phyloP scores from a whole-genome alignment of 2,888 invertebrate species.

The Aquatica leii region DNA sequence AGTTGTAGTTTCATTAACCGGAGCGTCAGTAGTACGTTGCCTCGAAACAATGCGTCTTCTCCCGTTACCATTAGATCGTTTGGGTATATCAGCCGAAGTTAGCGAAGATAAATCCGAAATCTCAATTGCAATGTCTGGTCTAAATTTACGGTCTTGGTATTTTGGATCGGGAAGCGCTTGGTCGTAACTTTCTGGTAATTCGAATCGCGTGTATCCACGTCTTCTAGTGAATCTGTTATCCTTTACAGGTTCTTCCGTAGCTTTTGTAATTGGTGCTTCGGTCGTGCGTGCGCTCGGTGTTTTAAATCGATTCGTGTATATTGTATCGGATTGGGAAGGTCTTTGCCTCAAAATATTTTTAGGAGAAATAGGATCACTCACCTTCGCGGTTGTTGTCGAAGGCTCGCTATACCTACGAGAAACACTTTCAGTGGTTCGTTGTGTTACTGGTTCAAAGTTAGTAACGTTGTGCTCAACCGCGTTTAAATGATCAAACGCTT shows the following conservation, averaged over 20 bases:
- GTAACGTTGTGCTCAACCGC: constrained; percentile 17
- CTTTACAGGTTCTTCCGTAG: not conserved
- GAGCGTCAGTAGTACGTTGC: constrained; percentile 13
- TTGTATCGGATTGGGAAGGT: constrained; percentile 14
- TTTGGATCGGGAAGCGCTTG: constrained; percentile 42
- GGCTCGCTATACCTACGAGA: constrained; percentile 22
- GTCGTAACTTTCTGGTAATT: constrained; percentile 35
- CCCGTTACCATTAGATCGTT: constrained; percentile 30
- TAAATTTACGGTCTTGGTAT: constrained; percentile 49
- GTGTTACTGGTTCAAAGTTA: not conserved
- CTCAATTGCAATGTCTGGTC: constrained; percentile 53
- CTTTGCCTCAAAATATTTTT: constrained; percentile 23
- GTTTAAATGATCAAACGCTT: constrained; percentile 4
- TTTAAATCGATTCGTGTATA: constrained; percentile 26
- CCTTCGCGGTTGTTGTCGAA: constrained; percentile 59
- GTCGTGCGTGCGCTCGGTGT: not conserved
- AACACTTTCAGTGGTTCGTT: not conserved
- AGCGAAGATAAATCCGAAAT: constrained; percentile 65
- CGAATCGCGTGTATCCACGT: constrained; percentile 21
- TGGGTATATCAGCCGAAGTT: constrained; percentile 62
- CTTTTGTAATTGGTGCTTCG: not conserved
- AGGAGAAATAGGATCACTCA: constrained; percentile 58
- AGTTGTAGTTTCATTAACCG: not conserved
- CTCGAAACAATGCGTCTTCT: constrained; percentile 17
- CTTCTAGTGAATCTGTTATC: constrained; percentile 5